phyloP scores from a whole-genome alignment of 2,888 invertebrate genomes.

The Sinelater perroti region DNA sequence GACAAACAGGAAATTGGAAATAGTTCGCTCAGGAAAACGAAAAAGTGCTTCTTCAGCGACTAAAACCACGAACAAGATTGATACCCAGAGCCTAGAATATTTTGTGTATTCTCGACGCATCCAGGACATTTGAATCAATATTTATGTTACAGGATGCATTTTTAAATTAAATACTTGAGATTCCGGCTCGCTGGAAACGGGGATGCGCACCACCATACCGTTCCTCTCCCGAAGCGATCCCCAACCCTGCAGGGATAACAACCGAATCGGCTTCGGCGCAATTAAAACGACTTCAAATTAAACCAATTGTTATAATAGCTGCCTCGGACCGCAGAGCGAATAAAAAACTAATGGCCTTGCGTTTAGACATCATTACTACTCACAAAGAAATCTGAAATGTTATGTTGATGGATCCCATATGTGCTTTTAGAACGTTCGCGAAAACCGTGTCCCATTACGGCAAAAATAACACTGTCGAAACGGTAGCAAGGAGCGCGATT shows the following conservation, averaged over 20 bases:
- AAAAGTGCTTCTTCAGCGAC: not conserved
- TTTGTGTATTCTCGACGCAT: constrained; percentile 2
- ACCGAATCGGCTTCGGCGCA: no score
- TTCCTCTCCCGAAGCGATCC: no score
- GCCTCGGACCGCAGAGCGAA: no score
- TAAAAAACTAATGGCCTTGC: not conserved
- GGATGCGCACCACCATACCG: no score
- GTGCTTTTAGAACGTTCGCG: constrained; percentile 2
- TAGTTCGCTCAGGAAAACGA: not conserved
- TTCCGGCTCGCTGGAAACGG: no score
- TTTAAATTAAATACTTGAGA: constrained; percentile 3
- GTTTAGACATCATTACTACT: not conserved
- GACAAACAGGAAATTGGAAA: constrained; percentile 13
- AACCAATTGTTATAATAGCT: no score
- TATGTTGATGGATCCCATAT: not conserved
- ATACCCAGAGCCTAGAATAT: not conserved
- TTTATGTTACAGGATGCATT: not conserved
- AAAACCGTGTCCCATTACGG: not conserved
- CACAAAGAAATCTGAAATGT: no score
- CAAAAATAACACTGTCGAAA: not conserved
- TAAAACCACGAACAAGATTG: not conserved
- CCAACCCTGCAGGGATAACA: no score
- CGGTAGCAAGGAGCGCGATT: not conserved
- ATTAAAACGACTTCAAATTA: no score
- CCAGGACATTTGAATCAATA: not conserved